These are phyloP conservation scores for Drosophila anomalata DNA, from an alignment of 2,888 invertebrate genomes.

Conservation along the genomic window DNA sequence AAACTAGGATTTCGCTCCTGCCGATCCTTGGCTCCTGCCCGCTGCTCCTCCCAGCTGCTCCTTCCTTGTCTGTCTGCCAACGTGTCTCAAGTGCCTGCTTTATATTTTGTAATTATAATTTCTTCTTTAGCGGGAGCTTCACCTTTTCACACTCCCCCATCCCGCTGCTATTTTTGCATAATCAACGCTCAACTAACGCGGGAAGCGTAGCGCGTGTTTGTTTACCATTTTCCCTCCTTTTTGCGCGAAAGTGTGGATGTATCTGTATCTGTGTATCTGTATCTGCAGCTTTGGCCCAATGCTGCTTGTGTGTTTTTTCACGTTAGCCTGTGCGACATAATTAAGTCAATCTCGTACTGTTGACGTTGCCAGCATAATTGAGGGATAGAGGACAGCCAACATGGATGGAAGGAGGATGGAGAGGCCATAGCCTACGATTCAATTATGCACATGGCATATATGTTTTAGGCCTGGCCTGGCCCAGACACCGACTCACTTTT, in stretches of 20 bases:
- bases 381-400: slow-evolving; percentile 48
- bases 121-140: slow-evolving; percentile 26
- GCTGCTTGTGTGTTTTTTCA: slow-evolving; percentile 20
- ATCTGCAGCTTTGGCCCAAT: background rate
- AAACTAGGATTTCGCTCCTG: slow-evolving; percentile 5
- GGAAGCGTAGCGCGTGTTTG: slow-evolving; percentile 61
- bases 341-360: slow-evolving; percentile 72
- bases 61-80: slow-evolving; percentile 32
- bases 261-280: slow-evolving; percentile 17
- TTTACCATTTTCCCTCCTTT: slow-evolving; percentile 51
- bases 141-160: background rate
- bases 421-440: slow-evolving; percentile 52
- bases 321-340: slow-evolving; percentile 62
- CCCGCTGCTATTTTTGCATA: slow-evolving; percentile 43
- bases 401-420: slow-evolving; percentile 8
- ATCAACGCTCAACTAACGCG: slow-evolving; percentile 49
- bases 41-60: too few species aligned
- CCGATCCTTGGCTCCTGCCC: slow-evolving; percentile 13
- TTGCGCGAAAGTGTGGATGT: slow-evolving; percentile 28
- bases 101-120: slow-evolving; percentile 76
- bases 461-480: slow-evolving; percentile 36
- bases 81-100: slow-evolving; percentile 69
- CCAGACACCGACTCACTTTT: slow-evolving; percentile 12
- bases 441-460: slow-evolving; percentile 63
- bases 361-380: slow-evolving; percentile 74